Evolutionary conservation across 2,113 vertebrate genomes (phyloP).

Genomic region (Peromyscus polionotus): DNA sequence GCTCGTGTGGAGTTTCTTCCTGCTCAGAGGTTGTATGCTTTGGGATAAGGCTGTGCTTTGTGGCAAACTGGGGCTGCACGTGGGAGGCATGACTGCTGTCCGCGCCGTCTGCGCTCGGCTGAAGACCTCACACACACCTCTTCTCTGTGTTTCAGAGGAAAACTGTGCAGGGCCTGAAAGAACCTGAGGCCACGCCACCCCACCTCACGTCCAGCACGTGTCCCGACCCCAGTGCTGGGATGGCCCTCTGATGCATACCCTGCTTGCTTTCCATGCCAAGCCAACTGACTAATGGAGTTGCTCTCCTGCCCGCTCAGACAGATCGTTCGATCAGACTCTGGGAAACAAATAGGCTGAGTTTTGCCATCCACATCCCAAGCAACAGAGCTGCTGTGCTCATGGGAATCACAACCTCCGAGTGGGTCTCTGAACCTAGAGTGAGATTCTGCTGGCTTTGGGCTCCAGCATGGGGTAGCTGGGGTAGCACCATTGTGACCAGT

Average conservation of each 20-base stretch:
- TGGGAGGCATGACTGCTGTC: neutral
- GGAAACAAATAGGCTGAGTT: neutral
- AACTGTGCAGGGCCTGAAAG: neutral
- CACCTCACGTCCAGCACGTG: neutral
- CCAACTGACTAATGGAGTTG: neutral
- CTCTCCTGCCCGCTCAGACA: neutral
- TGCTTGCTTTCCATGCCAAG: neutral
- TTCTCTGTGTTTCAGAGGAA: neutral
- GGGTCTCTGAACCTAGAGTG: neutral
- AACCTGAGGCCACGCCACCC: no score
- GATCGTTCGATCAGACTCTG: neutral
- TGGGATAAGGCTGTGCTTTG: no score
- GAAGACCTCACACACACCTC: neutral
- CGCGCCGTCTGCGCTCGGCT: no score
- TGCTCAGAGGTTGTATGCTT: neutral
- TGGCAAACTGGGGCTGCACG: neutral
- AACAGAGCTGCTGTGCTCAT: neutral
- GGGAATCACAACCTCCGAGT: neutral
- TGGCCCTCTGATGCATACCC: neutral
- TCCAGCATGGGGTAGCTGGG: neutral
- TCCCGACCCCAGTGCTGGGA: neutral
- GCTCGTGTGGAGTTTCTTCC: neutral
- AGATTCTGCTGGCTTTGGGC: neutral
- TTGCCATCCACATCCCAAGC: neutral
- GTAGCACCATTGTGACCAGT: neutral